Evolutionary conservation across 2,797 vertebrate genomes (phyloP).

Genomic region (Myotis vivesi): DNA sequence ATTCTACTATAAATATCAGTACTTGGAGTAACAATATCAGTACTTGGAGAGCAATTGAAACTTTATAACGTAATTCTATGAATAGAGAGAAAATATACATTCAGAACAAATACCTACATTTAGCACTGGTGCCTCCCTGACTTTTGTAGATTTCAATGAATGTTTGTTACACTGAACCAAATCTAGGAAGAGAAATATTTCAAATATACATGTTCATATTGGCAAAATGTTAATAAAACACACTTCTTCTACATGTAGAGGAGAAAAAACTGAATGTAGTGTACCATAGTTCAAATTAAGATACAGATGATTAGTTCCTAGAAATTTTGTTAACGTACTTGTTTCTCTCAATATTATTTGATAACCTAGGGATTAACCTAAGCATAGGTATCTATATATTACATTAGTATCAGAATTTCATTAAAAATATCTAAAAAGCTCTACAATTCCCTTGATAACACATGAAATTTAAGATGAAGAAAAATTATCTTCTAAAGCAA

Average conservation of each 20-base stretch:
- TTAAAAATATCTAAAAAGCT: neutral
- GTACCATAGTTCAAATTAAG: neutral
- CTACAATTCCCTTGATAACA: neutral
- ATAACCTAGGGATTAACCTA: neutral
- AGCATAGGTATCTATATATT: neutral
- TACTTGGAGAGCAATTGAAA: neutral
- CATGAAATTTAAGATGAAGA: neutral
- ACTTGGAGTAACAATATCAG: too few species aligned
- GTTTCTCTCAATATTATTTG: neutral
- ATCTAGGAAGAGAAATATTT: neutral
- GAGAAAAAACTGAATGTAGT: neutral
- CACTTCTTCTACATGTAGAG: neutral
- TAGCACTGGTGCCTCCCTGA: neutral
- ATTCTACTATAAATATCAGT: too few species aligned
- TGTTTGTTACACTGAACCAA: neutral
- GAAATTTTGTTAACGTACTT: neutral
- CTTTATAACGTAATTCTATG: neutral
- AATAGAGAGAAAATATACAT: neutral
- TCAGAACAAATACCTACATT: neutral
- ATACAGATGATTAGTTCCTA: neutral
- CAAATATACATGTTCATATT: neutral
- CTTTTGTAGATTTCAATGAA: neutral
- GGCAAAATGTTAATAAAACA: neutral
- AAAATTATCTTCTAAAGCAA: neutral
- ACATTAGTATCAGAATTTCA: conserved; percentile 1